phyloP scores from a whole-genome alignment of 2,113 vertebrate genomes.

The Pygathrix nemaeus region DNA sequence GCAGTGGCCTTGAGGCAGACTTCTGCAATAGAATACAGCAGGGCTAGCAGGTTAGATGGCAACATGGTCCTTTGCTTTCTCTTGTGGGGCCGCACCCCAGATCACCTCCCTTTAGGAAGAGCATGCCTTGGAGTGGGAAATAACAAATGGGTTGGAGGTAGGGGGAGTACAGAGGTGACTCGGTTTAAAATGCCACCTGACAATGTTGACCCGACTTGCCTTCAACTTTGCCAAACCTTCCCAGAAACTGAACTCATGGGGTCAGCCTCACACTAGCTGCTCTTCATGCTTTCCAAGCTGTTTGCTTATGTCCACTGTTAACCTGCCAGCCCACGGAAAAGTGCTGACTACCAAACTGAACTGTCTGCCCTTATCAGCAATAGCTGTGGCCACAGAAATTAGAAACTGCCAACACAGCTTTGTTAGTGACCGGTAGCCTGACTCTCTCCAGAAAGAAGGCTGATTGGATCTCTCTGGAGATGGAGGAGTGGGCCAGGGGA shows the following conservation, averaged over 20 bases:
- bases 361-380: no score
- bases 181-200: not conserved
- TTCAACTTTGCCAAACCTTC: not conserved
- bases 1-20: not conserved
- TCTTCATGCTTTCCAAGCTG: not conserved
- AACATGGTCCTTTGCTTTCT: not conserved
- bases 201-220: not conserved
- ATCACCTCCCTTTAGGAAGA: not conserved
- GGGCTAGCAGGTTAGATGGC: not conserved
- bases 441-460: not conserved
- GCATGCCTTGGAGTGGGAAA: not conserved
- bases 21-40: not conserved
- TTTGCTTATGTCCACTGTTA: not conserved
- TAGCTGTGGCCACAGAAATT: not conserved
- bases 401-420: not conserved
- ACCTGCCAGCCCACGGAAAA: not conserved
- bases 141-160: not conserved
- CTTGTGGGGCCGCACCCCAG: not conserved
- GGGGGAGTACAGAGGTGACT: not conserved
- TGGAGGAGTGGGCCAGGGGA: not conserved
- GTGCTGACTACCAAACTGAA: fast-evolving
- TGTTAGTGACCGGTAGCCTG: not conserved
- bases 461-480: not conserved
- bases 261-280: not conserved
- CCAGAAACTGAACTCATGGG: not conserved